A percentile compares a stretch with the other conserved stretches of the same genome.
phyloP scores from a whole-genome alignment of 2,113 vertebrate genomes.

The Aix galericulata region DNA sequence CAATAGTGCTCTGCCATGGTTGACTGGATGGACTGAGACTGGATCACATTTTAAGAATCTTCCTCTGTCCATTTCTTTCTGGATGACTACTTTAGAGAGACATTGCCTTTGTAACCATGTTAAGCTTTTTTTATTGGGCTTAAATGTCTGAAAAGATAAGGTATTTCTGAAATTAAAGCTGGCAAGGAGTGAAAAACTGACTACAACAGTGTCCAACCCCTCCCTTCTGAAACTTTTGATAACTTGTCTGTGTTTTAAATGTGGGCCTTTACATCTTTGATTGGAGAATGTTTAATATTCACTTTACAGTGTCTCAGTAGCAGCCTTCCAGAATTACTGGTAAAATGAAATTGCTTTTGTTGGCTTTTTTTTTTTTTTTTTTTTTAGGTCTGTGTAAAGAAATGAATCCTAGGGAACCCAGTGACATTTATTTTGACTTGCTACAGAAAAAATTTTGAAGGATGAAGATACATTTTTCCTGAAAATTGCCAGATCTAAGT shows the following conservation, averaged over 20 bases:
- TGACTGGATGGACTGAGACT: not conserved
- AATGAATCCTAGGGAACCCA: not conserved
- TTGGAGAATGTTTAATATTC: conserved; percentile 2
- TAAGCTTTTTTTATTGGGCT: not conserved
- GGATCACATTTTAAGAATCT: not conserved
- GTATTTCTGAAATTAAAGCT: not conserved
- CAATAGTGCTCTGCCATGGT: not conserved
- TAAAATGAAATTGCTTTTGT: conserved; percentile 25
- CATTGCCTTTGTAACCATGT: not conserved
- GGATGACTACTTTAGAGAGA: not conserved
- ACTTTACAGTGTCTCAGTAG: not conserved
- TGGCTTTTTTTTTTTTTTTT: not conserved
- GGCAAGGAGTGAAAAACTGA: not conserved
- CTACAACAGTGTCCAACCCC: not conserved
- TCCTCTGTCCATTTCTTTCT: not conserved
- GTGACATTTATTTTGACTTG: conserved; percentile 21
- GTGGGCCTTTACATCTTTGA: not conserved
- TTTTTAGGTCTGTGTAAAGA: not conserved
- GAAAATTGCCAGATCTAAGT: conserved; percentile 8
- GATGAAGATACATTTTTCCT: not conserved
- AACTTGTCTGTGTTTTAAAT: not conserved
- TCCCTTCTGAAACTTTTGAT: not conserved
- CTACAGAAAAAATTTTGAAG: not conserved
- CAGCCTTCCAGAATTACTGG: not conserved
- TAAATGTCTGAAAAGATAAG: not conserved